Evolutionary conservation across 1,140 invertebrate genomes (phyloP), one percentile per base, ranked within the genome.

Genomic region (Riptortus pedestris): DNA sequence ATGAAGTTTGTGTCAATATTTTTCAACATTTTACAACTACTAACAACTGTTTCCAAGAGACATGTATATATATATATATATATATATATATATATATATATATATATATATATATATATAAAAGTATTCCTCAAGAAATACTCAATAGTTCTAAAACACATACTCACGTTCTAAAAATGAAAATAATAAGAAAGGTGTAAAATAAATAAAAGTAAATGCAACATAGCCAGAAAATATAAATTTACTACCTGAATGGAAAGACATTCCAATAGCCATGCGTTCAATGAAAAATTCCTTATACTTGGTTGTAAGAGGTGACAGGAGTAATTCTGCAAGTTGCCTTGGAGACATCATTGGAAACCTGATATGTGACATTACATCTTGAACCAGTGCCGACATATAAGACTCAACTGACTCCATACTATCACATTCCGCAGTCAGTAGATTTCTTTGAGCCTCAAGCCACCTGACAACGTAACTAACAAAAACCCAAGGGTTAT

Each of bases 271-370:
- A 0, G 87, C 85, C 84, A 96, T 91, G 64, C 87, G 79, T 60
- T 92, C 86, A 52, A 93, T 84, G 65, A 94, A 90, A 75, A 92
- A 93, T 66, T 92, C 86, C 72, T 91, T 91, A 72, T 91, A 86
- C 64, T 85, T 82, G 69, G 85, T 85, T 0, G 87, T 85, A 0
- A 94, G 74, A 0, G 88, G 85, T 26, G 83, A 85, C 14, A 92
- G 74, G 18, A 93, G 71, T 26, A 95, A 71, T 69, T 88, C 84
- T 0, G 90, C 88, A 61, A 96, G 72, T 73, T 94, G 88, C 24
- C 84, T 76, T 0, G 89, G 87, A 43, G 86, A 85, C 88, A 96
- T 94, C 91, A 96, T 93, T 12, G 91, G 89, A 75, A 94, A 96
- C 67, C 92, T 78, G 38, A 95, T 83, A 63, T 86, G 81, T 2